Evolutionary conservation across 1,140 invertebrate species (phyloP).

Genomic region (Drosophila punjabiensis): DNA sequence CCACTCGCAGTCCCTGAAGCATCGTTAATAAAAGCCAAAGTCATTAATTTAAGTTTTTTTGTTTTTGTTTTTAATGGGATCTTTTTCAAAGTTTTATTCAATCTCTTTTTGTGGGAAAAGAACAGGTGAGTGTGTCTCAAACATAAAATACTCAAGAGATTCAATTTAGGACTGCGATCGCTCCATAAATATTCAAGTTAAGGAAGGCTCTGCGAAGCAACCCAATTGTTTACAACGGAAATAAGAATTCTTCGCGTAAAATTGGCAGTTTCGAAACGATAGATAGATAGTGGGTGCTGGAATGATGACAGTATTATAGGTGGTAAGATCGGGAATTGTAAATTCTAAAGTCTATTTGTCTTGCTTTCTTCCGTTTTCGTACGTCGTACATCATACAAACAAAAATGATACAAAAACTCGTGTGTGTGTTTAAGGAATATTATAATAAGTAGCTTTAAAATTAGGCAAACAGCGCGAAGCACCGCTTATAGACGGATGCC

Average conservation of each 20-base stretch:
- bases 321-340: conserved; percentile 76
- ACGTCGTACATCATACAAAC: conserved; percentile 71
- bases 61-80: conserved; percentile 48
- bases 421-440: conserved; percentile 74
- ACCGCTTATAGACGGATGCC: conserved; percentile 90
- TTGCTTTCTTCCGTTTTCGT: conserved; percentile 72
- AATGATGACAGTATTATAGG: conserved; percentile 49
- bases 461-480: conserved; percentile 71
- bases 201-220: conserved; percentile 33
- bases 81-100: conserved; percentile 79
- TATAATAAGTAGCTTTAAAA: conserved; percentile 84
- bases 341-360: conserved; percentile 85
- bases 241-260: conserved; percentile 39
- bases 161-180: conserved; percentile 38
- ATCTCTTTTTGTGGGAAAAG: conserved; percentile 71
- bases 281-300: conserved; percentile 28
- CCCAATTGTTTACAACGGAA: conserved; percentile 47
- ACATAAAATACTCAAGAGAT: conserved; percentile 69
- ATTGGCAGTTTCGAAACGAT: conserved; percentile 70
- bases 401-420: conserved; percentile 78
- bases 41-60: conserved; percentile 34
- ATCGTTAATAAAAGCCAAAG: conserved; percentile 44
- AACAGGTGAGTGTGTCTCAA: conserved; percentile 53
- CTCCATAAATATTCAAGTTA: conserved; percentile 58
- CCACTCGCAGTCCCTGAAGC: conserved; percentile 1